Percentiles rank a stretch among this genome's conserved stretches.
phyloP scores from a whole-genome alignment of 1,140 invertebrate species.

The Artemia franciscana region DNA sequence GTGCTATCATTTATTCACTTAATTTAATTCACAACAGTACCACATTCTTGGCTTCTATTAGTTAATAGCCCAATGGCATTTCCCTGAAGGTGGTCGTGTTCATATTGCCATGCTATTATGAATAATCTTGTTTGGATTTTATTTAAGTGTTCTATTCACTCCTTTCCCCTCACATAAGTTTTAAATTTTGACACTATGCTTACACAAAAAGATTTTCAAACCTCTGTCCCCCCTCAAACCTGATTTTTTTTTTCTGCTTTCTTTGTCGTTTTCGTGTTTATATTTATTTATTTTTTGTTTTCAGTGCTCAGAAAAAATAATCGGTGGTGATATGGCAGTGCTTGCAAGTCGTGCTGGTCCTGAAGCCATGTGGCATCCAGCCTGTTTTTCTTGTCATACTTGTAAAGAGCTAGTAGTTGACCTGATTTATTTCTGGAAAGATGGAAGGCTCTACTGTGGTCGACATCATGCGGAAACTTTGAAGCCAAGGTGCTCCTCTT shows the following conservation, averaged over 20 bases:
- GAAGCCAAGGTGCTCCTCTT: conserved; percentile 84
- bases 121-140: no score
- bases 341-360: conserved; percentile 63
- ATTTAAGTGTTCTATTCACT: no score
- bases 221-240: no score
- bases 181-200: neutral
- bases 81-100: no score
- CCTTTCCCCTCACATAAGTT: neutral
- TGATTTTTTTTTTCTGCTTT: no score
- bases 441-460: conserved; percentile 71
- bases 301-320: conserved; percentile 60
- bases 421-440: conserved; percentile 83
- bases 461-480: conserved; percentile 87
- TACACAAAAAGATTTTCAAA: no score
- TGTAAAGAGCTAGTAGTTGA: conserved; percentile 87
- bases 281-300: conserved; percentile 10
- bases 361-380: conserved; percentile 66
- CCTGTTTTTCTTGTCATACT: conserved; percentile 72
- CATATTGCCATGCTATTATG: no score
- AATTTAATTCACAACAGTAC: no score
- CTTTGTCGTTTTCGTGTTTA: neutral
- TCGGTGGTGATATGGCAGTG: conserved; percentile 67
- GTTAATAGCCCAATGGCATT: no score
- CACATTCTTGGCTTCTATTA: no score
- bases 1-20: no score